Evolutionary conservation across 2,797 vertebrate genomes (phyloP).

Genomic region (Zenarchopterus dispar): DNA sequence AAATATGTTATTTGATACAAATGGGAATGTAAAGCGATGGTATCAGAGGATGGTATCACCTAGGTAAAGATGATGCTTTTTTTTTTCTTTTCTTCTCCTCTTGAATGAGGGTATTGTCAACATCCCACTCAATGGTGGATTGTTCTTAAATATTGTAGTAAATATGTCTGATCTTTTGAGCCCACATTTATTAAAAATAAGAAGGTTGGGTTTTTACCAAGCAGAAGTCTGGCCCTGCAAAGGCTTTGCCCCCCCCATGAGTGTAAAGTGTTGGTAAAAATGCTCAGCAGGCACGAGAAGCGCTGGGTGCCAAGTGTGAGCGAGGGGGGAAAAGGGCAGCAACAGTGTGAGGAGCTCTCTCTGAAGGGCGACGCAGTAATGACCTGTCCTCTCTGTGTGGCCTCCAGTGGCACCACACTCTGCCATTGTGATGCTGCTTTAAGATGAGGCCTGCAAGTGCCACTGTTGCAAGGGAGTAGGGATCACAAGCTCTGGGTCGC

Average conservation of each 20-base stretch:
- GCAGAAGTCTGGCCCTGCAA: constrained; percentile 49
- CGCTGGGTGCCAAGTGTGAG: constrained; percentile 57
- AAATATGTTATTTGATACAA: constrained; percentile 67
- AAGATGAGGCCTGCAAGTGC: constrained; percentile 73
- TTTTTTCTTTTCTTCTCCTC: constrained; percentile 8
- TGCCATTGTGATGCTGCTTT: constrained; percentile 62
- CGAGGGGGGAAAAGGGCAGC: constrained; percentile 56
- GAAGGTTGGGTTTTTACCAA: constrained; percentile 41
- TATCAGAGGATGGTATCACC: constrained; percentile 38
- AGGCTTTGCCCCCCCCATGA: constrained; percentile 35
- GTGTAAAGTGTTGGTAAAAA: constrained; percentile 68
- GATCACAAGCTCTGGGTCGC: constrained; percentile 69
- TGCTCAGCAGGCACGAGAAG: constrained; percentile 62
- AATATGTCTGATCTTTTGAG: constrained; percentile 63
- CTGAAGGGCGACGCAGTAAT: constrained; percentile 78
- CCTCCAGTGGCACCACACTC: constrained; percentile 66
- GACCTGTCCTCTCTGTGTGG: constrained; percentile 75
- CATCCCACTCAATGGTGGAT: constrained; percentile 46
- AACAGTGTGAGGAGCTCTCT: constrained; percentile 54
- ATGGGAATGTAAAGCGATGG: constrained; percentile 49
- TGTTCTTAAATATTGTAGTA: constrained; percentile 67
- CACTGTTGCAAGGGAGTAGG: constrained; percentile 36
- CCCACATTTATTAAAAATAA: constrained; percentile 68
- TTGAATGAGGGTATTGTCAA: constrained; percentile 25
- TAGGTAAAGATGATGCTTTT: constrained; percentile 20